Conservation (phyloP, 2,888 invertebrate species). For the Zaprionus lineosus region DNA sequence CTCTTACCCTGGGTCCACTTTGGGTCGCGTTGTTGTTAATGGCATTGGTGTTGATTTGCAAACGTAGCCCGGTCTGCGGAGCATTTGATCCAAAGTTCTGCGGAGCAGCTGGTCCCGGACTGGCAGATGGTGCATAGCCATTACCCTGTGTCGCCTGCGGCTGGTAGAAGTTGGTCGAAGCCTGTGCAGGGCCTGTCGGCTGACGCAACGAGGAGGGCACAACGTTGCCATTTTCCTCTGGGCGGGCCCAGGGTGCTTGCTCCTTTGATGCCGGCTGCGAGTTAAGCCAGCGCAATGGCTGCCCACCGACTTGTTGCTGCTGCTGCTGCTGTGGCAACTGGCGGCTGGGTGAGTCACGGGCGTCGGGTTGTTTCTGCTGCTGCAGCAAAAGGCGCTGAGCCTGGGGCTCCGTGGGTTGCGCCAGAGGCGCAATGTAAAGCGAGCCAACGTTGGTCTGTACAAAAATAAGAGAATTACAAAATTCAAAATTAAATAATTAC, state of each 20-base stretch:
- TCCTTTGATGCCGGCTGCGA: constrained; percentile 75
- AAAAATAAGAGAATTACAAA: not conserved
- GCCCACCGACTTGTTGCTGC: constrained; percentile 66
- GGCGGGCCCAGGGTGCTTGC: constrained; percentile 80
- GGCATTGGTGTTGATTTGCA: constrained; percentile 76
- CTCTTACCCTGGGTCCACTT: constrained; percentile 72
- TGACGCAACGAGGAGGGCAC: constrained; percentile 78
- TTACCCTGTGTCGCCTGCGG: constrained; percentile 56
- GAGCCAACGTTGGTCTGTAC: constrained; percentile 83
- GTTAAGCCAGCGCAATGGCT: constrained; percentile 78
- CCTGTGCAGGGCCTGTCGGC: constrained; percentile 78
- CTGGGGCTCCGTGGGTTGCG: constrained; percentile 78
- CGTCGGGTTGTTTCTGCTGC: constrained; percentile 73
- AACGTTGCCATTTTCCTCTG: constrained; percentile 80
- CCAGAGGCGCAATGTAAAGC: constrained; percentile 85
- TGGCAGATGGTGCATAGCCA: constrained; percentile 48
- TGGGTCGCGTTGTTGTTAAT: constrained; percentile 54
- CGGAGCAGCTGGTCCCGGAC: constrained; percentile 28
- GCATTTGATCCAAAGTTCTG: constrained; percentile 73
- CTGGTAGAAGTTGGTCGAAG: constrained; percentile 41
- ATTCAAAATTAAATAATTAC: not conserved
- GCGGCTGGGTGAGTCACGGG: constrained; percentile 84
- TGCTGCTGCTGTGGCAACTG: constrained; percentile 82
- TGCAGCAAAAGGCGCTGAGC: constrained; percentile 80
- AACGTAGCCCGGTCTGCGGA: constrained; percentile 70